Base-by-base conservation (phyloP, 35 echinoderm and acorn worm genomes). In the Diadema setosum region DNA sequence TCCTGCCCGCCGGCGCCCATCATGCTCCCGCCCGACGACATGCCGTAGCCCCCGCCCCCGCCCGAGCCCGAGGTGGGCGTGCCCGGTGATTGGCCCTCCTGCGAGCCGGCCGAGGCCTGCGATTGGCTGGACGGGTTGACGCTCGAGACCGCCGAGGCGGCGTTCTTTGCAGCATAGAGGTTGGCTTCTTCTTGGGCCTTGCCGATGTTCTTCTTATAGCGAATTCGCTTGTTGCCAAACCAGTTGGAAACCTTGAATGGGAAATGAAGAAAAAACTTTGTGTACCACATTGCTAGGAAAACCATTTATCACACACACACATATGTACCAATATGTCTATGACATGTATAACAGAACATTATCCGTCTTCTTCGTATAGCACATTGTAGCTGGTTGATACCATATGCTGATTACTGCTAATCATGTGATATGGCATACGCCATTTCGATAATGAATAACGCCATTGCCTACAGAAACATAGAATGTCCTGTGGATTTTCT, bases 171-270 rank as follows among this genome's bases (percentile, higher is more conserved):
- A 43, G 96, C 96, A 87, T 99, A 99, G 76, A 99, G 93, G 67
- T 99, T 99, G 4, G 96, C 96, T 44, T 99, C 96, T 50, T 99
- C 96, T 56, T 99, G 96, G 36, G 96, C 96, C 70, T 99, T 99
- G 59, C 96, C 96, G 33, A 99, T 99, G 76, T 99, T 99, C 92
- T 99, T 99, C 87, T 99, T 99, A 78, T 99, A 99, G 29, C 96
- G 96, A 56, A 99, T 99, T 83, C 96, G 70, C 82, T 99, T 99
- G 65, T 99, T 99, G 49, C 96, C 96, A 90, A 99, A 99, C 96
- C 96, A 99, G 69, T 99, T 99, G 56, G 96, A 99, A 45, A 99
- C 93, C 96, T 99, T 56, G 15, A 82, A 45, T n/a, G n/a, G n/a
- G n/a, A n/a, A n/a, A n/a, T n/a, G n/a, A n/a, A n/a, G n/a, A n/a